Conservation (phyloP, 2,113 vertebrate genomes). For the Sylvia atricapilla region DNA sequence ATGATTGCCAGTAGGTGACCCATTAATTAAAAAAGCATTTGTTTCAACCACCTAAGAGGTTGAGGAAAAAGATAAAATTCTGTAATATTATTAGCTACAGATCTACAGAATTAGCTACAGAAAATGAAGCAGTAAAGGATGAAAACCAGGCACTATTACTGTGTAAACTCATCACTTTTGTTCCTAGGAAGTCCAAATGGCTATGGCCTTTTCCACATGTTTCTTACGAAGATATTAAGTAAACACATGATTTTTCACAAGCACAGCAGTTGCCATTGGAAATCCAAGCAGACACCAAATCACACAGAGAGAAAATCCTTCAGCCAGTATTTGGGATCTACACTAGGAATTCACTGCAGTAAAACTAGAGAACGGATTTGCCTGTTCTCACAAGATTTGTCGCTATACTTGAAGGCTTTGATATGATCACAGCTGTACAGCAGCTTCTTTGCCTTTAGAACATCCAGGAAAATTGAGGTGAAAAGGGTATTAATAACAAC, state of each 20-base stretch:
- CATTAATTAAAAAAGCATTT: not conserved
- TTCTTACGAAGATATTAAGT: not conserved
- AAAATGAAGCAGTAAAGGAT: not conserved
- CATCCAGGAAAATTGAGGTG: not conserved
- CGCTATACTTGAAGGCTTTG: not conserved
- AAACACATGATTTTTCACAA: not conserved
- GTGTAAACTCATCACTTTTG: not conserved
- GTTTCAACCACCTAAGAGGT: not conserved
- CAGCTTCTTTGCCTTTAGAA: not conserved
- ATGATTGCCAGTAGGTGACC: not conserved
- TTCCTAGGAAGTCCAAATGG: not conserved
- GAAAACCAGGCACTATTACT: not conserved
- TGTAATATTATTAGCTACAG: not conserved
- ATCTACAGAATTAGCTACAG: too few relatives aligned
- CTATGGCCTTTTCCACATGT: not conserved
- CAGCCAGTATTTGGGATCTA: not conserved
- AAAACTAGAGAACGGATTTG: not conserved
- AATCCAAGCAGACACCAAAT: not conserved
- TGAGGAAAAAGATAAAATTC: not conserved
- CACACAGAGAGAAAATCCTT: not conserved
- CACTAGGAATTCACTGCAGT: not conserved
- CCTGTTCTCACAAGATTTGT: not conserved
- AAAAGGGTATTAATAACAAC: not conserved
- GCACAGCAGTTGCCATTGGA: rapidly evolving
- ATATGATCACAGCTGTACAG: not conserved